These are phyloP conservation scores for Neoitamus cyanurus DNA, from an alignment of 2,888 invertebrate species.

Conservation along the genomic window DNA sequence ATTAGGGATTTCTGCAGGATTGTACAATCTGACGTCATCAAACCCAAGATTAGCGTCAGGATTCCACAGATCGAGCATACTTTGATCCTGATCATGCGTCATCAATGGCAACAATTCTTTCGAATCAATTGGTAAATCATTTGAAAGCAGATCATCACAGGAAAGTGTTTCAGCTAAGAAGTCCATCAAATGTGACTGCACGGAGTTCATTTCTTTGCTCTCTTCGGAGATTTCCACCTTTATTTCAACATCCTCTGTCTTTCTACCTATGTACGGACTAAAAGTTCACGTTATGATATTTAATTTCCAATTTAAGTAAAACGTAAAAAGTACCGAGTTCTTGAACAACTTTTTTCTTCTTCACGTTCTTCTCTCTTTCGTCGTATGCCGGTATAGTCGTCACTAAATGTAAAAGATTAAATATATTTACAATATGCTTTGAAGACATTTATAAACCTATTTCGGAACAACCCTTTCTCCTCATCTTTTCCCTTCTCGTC, in stretches of 20 bases:
- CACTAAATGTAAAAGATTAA: neutral
- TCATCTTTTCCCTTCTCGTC: constrained; percentile 58
- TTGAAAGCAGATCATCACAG: constrained; percentile 61
- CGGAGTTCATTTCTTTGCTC: constrained; percentile 57
- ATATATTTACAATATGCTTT: neutral
- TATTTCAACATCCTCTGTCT: constrained; percentile 50
- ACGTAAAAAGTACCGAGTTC: neutral
- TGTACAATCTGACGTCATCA: neutral
- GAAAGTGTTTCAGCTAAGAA: constrained; percentile 63
- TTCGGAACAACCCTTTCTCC: constrained; percentile 56
- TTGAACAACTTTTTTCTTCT: neutral
- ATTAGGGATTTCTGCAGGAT: neutral
- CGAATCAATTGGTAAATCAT: constrained; percentile 55
- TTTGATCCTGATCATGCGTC: constrained; percentile 6
- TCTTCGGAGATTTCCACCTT: constrained; percentile 35
- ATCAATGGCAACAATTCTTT: constrained; percentile 59
- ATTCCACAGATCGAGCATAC: constrained; percentile 41
- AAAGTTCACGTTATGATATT: neutral
- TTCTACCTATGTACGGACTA: constrained; percentile 65
- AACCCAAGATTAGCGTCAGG: constrained; percentile 18
- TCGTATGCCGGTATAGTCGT: neutral
- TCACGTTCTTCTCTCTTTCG: constrained; percentile 46
- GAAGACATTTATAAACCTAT: constrained; percentile 56
- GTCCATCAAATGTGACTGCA: constrained; percentile 64
- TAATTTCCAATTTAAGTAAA: neutral